phyloP scores from a whole-genome alignment of 1,140 invertebrate species.

The Drosophila micromelanica region DNA sequence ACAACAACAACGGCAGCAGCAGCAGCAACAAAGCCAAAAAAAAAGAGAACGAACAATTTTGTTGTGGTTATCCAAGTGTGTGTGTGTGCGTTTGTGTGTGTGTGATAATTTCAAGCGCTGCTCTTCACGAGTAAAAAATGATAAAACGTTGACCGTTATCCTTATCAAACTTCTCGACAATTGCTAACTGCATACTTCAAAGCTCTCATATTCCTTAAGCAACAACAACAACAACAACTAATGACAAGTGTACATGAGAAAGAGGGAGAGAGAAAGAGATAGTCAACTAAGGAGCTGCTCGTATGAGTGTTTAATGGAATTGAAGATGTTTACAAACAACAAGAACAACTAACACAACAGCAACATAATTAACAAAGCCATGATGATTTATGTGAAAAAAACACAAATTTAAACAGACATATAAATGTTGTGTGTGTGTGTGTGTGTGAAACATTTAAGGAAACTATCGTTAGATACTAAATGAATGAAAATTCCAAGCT shows the following conservation, averaged over 20 bases:
- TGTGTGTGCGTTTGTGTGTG: constrained; percentile 18
- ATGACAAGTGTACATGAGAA: constrained; percentile 31
- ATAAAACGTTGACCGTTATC: neutral
- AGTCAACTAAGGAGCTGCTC: neutral
- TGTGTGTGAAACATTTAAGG: too few relatives aligned
- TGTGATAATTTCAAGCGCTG: neutral
- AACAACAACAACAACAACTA: constrained; percentile 49
- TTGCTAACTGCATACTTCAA: neutral
- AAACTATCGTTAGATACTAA: neutral
- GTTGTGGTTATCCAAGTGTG: neutral
- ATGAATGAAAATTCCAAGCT: neutral
- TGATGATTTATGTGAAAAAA: neutral
- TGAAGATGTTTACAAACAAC: neutral
- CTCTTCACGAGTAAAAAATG: constrained; percentile 33
- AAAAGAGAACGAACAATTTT: constrained; percentile 4
- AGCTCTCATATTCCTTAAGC: constrained; percentile 3
- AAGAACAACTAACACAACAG: neutral
- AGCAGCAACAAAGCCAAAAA: constrained; percentile 11
- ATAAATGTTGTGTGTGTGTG: too few relatives aligned
- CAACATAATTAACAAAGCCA: neutral
- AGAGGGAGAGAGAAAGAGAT: constrained; percentile 5
- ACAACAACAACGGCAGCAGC: too few relatives aligned
- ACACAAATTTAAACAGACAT: too few relatives aligned
- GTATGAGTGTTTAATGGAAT: neutral
- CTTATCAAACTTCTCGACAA: neutral